Conservation (phyloP, 2,888 invertebrate species). For the Hemaris fuciformis region DNA sequence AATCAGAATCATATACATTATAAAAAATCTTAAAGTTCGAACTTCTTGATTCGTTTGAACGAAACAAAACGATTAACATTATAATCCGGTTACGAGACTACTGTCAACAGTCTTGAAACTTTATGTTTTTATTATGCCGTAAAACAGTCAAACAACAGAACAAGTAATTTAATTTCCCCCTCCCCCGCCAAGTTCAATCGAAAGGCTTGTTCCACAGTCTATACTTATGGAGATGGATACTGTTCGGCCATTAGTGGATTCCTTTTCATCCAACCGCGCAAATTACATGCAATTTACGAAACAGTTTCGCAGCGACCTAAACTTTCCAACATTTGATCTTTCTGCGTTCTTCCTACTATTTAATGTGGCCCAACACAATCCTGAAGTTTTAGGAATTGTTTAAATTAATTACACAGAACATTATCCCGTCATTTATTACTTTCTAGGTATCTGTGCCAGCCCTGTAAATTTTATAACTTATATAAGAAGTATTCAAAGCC, state of each 20-base stretch:
- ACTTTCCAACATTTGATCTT: conserved; percentile 60
- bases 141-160: neutral
- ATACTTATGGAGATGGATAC: conserved; percentile 49
- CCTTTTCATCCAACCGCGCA: conserved; percentile 52
- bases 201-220: conserved; percentile 13
- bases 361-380: conserved; percentile 31
- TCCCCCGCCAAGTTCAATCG: neutral
- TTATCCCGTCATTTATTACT: conserved; percentile 17
- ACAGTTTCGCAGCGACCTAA: conserved; percentile 51
- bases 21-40: neutral
- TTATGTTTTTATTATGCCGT: neutral
- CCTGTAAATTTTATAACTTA: neutral
- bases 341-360: conserved; percentile 33
- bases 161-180: neutral
- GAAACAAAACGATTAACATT: neutral
- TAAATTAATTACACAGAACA: conserved; percentile 32
- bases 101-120: neutral
- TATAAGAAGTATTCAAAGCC: too few species aligned
- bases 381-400: conserved; percentile 27
- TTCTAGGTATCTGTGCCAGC: neutral
- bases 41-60: neutral
- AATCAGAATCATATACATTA: too few species aligned
- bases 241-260: conserved; percentile 58
- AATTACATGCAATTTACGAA: conserved; percentile 67
- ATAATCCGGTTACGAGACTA: neutral